Conservation (phyloP, 2,888 invertebrate species). For the Tenthredo livida region DNA sequence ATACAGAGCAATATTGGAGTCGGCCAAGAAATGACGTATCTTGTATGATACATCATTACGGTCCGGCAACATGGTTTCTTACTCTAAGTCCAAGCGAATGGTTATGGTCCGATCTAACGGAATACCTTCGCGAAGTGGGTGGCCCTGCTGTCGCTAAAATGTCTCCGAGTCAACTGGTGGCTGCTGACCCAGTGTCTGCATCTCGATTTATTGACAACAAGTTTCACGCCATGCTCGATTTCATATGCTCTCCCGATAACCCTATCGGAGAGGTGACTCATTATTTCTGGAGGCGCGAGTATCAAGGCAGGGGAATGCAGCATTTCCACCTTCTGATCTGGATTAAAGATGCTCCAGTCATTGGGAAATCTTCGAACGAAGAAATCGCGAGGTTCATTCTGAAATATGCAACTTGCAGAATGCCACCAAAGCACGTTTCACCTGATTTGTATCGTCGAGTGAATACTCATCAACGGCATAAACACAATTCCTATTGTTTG, state of each 20-base stretch:
- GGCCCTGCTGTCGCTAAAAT: slow-evolving; percentile 60
- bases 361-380: slow-evolving; percentile 60
- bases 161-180: slow-evolving; percentile 65
- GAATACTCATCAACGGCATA: slow-evolving; percentile 60
- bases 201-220: slow-evolving; percentile 69
- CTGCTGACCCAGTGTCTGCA: slow-evolving; percentile 68
- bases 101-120: slow-evolving; percentile 67
- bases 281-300: slow-evolving; percentile 63
- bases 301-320: slow-evolving; percentile 64
- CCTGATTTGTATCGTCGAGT: slow-evolving; percentile 59
- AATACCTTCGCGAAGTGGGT: slow-evolving; percentile 65
- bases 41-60: slow-evolving; percentile 63
- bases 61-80: slow-evolving; percentile 64
- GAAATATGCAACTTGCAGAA: slow-evolving; percentile 62
- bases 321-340: slow-evolving; percentile 64
- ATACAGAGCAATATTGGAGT: slow-evolving; percentile 58
- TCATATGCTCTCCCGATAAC: slow-evolving; percentile 62
- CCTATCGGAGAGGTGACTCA: slow-evolving; percentile 62
- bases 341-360: slow-evolving; percentile 62
- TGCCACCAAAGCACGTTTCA: slow-evolving; percentile 59
- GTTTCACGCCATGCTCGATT: slow-evolving; percentile 66
- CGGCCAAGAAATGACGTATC: slow-evolving; percentile 60
- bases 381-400: slow-evolving; percentile 63
- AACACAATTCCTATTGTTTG: slow-evolving; percentile 61
- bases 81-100: slow-evolving; percentile 59